Evolutionary conservation across 2,888 invertebrate species (phyloP).

Genomic region (Fragum fragum): DNA sequence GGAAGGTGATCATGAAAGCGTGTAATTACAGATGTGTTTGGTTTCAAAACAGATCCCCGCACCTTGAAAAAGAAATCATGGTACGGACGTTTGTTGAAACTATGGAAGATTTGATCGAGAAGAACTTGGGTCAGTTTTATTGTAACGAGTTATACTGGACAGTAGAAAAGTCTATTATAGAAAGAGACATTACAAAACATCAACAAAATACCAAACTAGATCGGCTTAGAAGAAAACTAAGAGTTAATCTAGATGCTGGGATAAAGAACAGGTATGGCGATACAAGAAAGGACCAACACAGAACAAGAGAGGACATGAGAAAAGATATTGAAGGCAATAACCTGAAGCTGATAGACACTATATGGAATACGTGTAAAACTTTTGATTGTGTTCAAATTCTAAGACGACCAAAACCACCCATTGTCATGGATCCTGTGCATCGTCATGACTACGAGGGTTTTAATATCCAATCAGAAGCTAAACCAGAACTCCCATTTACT

Average conservation of each 20-base stretch:
- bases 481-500: constrained; percentile 22
- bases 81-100: constrained; percentile 66
- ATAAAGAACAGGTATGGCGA: constrained; percentile 57
- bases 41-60: constrained; percentile 65
- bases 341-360: constrained; percentile 59
- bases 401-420: constrained; percentile 48
- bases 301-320: constrained; percentile 55
- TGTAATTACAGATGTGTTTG: constrained; percentile 65
- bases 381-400: constrained; percentile 63
- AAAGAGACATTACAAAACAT: constrained; percentile 50
- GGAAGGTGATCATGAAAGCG: constrained; percentile 67
- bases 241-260: constrained; percentile 65
- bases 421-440: background rate
- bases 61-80: constrained; percentile 66
- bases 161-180: constrained; percentile 62
- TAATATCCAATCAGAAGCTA: constrained; percentile 39
- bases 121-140: constrained; percentile 62
- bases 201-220: constrained; percentile 56
- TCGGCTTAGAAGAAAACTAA: constrained; percentile 52
- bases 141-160: constrained; percentile 63
- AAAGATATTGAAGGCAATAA: constrained; percentile 60
- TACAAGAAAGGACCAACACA: constrained; percentile 54
- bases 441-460: constrained; percentile 21
- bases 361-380: constrained; percentile 62
- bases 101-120: constrained; percentile 61